phyloP scores from a whole-genome alignment of 2,113 vertebrate genomes.

The Lasiurus borealis region DNA sequence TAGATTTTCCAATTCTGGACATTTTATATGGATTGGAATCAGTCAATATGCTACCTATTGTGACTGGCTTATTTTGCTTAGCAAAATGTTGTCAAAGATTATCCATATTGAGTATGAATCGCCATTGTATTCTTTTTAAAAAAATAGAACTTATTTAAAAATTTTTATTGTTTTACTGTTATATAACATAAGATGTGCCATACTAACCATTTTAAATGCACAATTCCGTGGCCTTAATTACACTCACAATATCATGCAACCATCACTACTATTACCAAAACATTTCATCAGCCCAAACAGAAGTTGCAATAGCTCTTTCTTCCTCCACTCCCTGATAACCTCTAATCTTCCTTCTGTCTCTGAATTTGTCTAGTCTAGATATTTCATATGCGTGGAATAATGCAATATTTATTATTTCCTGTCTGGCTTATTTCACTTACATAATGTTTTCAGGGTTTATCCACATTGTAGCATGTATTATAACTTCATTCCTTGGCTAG shows the following conservation, averaged over 20 bases:
- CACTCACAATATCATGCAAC: neutral
- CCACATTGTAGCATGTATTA: neutral
- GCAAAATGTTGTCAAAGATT: neutral
- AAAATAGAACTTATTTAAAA: neutral
- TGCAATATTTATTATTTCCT: neutral
- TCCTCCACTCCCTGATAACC: neutral
- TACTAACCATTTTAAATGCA: neutral
- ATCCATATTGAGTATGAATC: neutral
- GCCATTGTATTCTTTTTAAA: neutral
- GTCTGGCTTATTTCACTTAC: neutral
- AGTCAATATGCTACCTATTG: neutral
- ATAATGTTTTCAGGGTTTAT: neutral
- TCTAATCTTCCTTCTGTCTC: neutral
- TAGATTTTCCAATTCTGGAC: neutral
- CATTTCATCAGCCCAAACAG: neutral
- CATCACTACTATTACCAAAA: neutral
- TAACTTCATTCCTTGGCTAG: neutral
- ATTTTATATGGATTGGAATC: neutral
- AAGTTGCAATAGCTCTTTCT: neutral
- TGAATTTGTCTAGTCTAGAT: neutral
- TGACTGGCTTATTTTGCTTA: neutral
- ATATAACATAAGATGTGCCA: neutral
- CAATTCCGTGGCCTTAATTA: neutral
- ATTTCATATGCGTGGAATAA: neutral
- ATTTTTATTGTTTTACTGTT: neutral